Conservation (phyloP, 2,888 invertebrate species). For the Priapulus caudatus region DNA sequence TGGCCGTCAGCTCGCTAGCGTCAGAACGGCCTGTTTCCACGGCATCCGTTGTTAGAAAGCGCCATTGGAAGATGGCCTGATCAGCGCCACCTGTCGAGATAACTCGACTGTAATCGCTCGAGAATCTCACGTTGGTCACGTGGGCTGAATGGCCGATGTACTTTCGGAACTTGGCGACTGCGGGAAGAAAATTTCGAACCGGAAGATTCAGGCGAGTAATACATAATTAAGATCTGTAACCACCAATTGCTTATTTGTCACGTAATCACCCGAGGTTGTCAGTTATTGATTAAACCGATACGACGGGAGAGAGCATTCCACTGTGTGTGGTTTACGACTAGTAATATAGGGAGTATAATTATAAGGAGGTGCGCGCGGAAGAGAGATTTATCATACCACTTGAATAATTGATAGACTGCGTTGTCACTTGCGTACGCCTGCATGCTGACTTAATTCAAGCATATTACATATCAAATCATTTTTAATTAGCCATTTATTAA, state of each 20-base stretch:
- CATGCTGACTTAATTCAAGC: too few relatives aligned
- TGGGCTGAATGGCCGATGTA: conserved; percentile 41
- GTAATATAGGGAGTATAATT: too few relatives aligned
- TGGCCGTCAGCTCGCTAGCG: neutral
- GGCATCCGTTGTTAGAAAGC: conserved; percentile 30
- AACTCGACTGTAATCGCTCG: conserved; percentile 34
- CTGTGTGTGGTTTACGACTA: too few relatives aligned
- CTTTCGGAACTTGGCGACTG: conserved; percentile 40
- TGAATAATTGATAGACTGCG: too few relatives aligned
- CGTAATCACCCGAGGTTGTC: conserved; percentile 12
- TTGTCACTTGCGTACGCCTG: too few relatives aligned
- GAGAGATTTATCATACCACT: too few relatives aligned
- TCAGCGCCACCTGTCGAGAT: conserved; percentile 40
- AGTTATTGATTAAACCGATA: too few relatives aligned
- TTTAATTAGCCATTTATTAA: too few relatives aligned
- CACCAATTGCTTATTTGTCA: conserved; percentile 30
- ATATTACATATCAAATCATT: too few relatives aligned
- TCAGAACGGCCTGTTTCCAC: neutral
- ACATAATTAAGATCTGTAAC: neutral
- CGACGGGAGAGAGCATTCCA: too few relatives aligned
- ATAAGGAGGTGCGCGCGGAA: too few relatives aligned
- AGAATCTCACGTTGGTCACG: conserved; percentile 40
- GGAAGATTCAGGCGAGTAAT: neutral
- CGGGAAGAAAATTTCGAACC: conserved; percentile 6
- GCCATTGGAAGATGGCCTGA: conserved; percentile 41